Base-by-base conservation (phyloP, 2,888 invertebrate species). In the Drosophila buzzatii region DNA sequence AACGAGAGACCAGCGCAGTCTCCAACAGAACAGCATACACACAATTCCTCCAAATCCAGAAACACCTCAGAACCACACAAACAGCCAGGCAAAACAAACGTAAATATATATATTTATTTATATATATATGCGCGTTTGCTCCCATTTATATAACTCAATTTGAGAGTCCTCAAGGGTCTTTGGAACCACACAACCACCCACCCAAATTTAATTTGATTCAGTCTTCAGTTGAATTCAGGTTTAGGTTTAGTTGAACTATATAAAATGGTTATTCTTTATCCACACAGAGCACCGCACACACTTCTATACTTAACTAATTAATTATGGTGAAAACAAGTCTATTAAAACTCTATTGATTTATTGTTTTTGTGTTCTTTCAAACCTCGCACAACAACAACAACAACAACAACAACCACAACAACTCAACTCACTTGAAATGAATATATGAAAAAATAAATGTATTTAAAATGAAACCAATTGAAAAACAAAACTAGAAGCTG, bases 401-500 rank as follows among this genome's bases (percentile, higher is more conserved):
- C 70, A 52, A 64, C 56, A 37, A 70, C 71, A 49, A 45, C 45
- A 23, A 44, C 45, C n/a, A 70, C 70, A 66, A 68, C 76, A 77
- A 73, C 65, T 61, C 66, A 66, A 75, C 64, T 70, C 52, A 66
- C 57, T 69, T 49, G 41, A 66, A 66, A 57, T 23, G 31, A 52
- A 23, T 2, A 35, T 7, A 27, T 16, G 16, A 16, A 27, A 6
- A 33, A 16, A 23, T 16, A 2, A 33, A 6, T 33, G 10, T 18
- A 31, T 27, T 4, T 31, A 9, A 18, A 33, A 8, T 39, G 41
- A 35, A 63, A 27, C 31, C 47, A 67, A 67, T 76, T 85, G 82
- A 89, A 81, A 82, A 81, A 74, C 70, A 78, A 82, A 88, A 85
- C 85, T 91, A 93, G 92, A 92, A 91, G 91, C 86, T 91, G 92